These are phyloP conservation scores for Andrena praecox DNA, from an alignment of 2,888 invertebrate species.

Conservation along the genomic window DNA sequence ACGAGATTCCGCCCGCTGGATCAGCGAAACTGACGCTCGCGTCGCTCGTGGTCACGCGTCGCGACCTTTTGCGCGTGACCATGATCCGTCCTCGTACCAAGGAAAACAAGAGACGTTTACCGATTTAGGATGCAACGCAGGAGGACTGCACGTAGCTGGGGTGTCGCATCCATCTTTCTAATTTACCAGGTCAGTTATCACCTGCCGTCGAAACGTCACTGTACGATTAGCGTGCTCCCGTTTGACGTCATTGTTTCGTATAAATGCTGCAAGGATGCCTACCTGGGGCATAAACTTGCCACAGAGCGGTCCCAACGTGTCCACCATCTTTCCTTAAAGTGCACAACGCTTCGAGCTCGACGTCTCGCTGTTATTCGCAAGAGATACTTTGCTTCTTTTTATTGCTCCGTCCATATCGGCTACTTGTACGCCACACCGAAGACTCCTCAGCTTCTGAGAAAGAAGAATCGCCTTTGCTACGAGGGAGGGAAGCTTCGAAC, in stretches of 20 bases:
- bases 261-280: slow-evolving; percentile 76
- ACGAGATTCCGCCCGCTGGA: not conserved
- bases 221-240: slow-evolving; percentile 81
- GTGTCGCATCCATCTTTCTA: slow-evolving; percentile 30
- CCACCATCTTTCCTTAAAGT: not conserved
- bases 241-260: slow-evolving; percentile 82
- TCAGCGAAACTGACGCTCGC: slow-evolving; percentile 4
- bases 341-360: not conserved
- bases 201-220: slow-evolving; percentile 77
- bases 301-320: slow-evolving; percentile 49
- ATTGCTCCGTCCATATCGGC: not conserved
- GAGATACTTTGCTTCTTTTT: not conserved
- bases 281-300: slow-evolving; percentile 65
- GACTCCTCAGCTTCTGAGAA: not conserved
- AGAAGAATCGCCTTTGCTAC: not conserved
- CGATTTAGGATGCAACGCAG: slow-evolving; percentile 12
- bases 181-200: slow-evolving; percentile 83
- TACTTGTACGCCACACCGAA: not conserved
- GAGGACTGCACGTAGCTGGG: slow-evolving; percentile 19
- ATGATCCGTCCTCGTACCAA: not conserved
- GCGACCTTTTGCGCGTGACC: slow-evolving; percentile 1
- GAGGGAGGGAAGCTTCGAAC: not conserved
- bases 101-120: slow-evolving; percentile 12
- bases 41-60: not conserved
- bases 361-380: too few relatives aligned